phyloP scores from a whole-genome alignment of 2,797 vertebrate genomes.

The Leptatherina wallacei region DNA sequence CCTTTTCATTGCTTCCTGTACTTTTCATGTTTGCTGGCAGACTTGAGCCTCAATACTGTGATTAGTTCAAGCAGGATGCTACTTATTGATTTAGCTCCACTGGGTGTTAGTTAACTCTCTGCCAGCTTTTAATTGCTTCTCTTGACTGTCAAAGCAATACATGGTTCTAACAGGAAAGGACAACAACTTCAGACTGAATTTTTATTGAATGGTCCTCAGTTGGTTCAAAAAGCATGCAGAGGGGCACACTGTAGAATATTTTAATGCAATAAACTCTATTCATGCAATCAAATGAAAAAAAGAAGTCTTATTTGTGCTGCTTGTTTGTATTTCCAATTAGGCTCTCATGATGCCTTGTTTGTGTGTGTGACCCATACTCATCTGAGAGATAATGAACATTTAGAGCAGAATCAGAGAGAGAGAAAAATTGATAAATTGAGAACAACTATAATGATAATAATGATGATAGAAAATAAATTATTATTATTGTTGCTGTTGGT shows the following conservation, averaged over 20 bases:
- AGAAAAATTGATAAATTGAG: no score
- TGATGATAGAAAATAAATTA: no score
- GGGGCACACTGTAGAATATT: conserved; percentile 26
- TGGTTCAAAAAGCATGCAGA: conserved; percentile 24
- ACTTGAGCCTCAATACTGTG: conserved; percentile 67
- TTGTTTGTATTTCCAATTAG: no score
- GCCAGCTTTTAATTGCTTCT: conserved; percentile 77
- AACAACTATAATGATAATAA: no score
- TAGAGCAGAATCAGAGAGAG: no score
- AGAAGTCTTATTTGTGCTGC: no score
- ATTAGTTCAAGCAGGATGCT: conserved; percentile 76
- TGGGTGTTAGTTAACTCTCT: conserved; percentile 78
- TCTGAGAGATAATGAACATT: no score
- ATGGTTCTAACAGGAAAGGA: conserved; percentile 20
- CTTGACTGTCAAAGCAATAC: conserved; percentile 64
- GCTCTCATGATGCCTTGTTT: no score
- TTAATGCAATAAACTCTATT: conserved; percentile 19
- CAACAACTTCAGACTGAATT: conserved; percentile 16
- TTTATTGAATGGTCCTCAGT: conserved; percentile 12
- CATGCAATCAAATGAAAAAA: conserved; percentile 9
- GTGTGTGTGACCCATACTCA: no score
- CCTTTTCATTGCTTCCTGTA: conserved; percentile 77
- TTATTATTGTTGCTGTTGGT: no score
- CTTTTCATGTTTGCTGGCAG: conserved; percentile 72
- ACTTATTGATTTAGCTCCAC: conserved; percentile 76